Evolutionary conservation across 2,797 vertebrate genomes (phyloP), one percentile per base, ranked within the genome.

Genomic region (Sardinella longiceps): DNA sequence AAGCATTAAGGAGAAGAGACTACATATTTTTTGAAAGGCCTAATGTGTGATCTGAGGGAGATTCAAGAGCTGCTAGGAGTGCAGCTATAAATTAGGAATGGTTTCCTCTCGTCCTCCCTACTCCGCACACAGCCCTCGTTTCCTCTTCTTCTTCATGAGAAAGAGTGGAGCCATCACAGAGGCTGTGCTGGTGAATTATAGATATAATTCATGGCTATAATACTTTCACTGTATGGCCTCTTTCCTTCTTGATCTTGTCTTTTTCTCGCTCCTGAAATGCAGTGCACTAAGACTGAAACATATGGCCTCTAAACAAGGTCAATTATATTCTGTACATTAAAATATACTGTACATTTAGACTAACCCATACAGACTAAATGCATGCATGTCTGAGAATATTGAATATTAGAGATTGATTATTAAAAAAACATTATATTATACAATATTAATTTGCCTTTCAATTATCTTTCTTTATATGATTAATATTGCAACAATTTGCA

Each of bases 11-110:
- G 86, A 87, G 84, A 84, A 81, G 87, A 85, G 88, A 85, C 83
- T 30, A 89, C 90, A 88, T 84, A 82, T 80, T 87, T 88, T 90
- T 82, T 90, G 85, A 84, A 81, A 91, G 86, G 88, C 90, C 87
- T 91, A 92, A 92, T 88, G 90, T 91, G 88, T 87, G 88, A 91
- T 91, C 89, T 90, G 88, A 91, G 90, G 60, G 82, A 12, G 86
- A 90, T 90, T 91, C 88, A 87, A 88, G 81, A 84, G 88, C 85
- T 82, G 87, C 86, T 88, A 89, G 88, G 92, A 92, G 88, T 89
- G 84, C 88, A 89, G 89, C 90, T 90, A 93, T 92, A 93, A 94
- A 94, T 92, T 93, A 93, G 88, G 88, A 48, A 94, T 90, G 90
- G 77, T 85, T 87, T 87, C 43, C 25, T 82, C 84, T 45, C 50